A percentile compares a stretch with the other conserved stretches of the same genome.
Evolutionary conservation across 2,113 vertebrate genomes (phyloP).

Genomic region (Falcunculus frontatus): DNA sequence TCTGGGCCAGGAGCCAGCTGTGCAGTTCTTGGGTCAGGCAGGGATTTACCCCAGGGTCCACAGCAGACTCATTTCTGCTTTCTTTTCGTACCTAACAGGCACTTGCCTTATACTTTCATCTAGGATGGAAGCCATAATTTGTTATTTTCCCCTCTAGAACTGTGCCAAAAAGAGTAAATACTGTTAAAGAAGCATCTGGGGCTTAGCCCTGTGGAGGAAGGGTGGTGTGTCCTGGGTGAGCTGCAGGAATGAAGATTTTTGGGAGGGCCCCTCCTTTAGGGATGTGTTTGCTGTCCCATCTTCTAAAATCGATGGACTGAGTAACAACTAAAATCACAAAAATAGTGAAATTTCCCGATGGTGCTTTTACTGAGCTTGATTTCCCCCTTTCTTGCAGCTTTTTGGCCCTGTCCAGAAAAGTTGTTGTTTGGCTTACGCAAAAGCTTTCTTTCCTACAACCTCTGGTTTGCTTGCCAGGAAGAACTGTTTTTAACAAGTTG

Average conservation of each 20-base stretch:
- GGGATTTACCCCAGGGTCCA: background rate
- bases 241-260: background rate
- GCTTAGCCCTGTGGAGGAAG: background rate
- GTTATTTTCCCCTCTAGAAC: background rate
- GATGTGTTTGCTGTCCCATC: background rate
- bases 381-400: constrained; percentile 5
- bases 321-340: background rate
- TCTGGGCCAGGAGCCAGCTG: background rate
- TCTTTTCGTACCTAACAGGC: background rate
- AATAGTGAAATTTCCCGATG: background rate
- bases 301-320: background rate
- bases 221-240: background rate
- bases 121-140: background rate
- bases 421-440: background rate
- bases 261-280: background rate
- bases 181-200: background rate
- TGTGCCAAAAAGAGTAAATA: background rate
- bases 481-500: background rate
- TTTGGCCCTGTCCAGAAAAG: background rate
- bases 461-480: background rate
- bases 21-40: background rate
- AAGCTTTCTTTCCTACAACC: constrained; percentile 3
- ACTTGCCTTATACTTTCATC: background rate
- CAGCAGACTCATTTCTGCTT: background rate
- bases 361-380: background rate